Conservation (phyloP, 2,888 invertebrate species). For the Balanococcus diminutus region DNA sequence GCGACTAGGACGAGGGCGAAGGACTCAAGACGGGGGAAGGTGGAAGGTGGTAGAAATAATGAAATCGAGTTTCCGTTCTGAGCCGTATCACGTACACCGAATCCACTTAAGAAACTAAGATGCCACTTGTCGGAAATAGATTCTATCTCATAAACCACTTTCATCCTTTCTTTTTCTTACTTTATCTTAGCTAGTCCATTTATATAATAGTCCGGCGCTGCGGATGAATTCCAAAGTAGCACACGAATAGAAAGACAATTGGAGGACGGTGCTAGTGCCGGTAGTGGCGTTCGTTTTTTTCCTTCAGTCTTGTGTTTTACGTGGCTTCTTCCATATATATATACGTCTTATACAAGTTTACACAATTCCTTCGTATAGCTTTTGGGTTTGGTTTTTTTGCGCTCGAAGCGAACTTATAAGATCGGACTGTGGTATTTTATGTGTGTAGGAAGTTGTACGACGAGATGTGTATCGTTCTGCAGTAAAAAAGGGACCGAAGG, state of each 20-base stretch:
- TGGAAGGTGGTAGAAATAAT: constrained; percentile 14
- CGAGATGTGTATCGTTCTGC: neutral
- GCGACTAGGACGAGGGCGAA: too few relatives aligned
- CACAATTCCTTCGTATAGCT: neutral
- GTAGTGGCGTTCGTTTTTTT: neutral
- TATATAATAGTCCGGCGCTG: constrained; percentile 31
- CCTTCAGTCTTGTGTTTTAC: neutral
- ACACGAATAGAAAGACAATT: neutral
- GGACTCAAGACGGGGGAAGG: too few relatives aligned
- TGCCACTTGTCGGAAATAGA: constrained; percentile 48
- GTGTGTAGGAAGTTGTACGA: neutral
- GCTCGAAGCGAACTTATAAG: neutral
- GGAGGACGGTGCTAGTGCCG: neutral
- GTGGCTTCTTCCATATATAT: neutral
- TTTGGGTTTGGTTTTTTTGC: neutral
- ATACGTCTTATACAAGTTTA: neutral
- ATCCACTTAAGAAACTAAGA: constrained; percentile 45
- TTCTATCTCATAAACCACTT: constrained; percentile 47
- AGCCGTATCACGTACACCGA: constrained; percentile 40
- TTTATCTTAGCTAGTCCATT: constrained; percentile 2
- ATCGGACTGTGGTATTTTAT: neutral
- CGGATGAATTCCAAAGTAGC: neutral
- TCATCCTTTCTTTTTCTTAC: constrained; percentile 46
- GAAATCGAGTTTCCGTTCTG: constrained; percentile 46
- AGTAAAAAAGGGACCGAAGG: neutral